These are phyloP conservation scores for Drosophila elegans DNA, from an alignment of 1,140 invertebrate species.

Conservation along the genomic window DNA sequence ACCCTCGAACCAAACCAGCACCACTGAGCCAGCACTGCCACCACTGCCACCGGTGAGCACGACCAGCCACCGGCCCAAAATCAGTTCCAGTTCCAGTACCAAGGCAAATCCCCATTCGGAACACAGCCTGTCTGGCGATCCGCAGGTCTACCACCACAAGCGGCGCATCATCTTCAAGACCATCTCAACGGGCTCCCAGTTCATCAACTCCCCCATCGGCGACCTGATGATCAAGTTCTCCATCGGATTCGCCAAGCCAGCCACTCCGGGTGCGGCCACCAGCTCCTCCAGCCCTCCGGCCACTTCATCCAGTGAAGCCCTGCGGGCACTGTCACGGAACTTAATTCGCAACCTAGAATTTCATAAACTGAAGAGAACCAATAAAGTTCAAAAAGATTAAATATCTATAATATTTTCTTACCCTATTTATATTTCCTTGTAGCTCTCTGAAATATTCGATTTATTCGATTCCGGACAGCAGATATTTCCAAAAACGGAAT, in stretches of 20 bases:
- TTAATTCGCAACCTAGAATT: slow-evolving; percentile 55
- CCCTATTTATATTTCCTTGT: too few species aligned
- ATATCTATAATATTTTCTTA: background rate
- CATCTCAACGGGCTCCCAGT: slow-evolving; percentile 75
- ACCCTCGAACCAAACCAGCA: slow-evolving; percentile 26
- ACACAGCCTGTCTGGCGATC: slow-evolving; percentile 40
- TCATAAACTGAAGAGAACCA: slow-evolving; percentile 52
- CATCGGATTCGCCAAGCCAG: slow-evolving; percentile 71
- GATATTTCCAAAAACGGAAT: too few species aligned
- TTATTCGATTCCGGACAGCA: too few species aligned
- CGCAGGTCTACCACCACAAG: slow-evolving; percentile 69
- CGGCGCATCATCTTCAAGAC: slow-evolving; percentile 76
- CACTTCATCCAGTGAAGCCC: slow-evolving; percentile 42
- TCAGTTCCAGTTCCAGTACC: background rate
- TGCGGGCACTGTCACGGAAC: slow-evolving; percentile 58
- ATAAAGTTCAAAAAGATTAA: slow-evolving; percentile 50
- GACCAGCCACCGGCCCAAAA: slow-evolving; percentile 16
- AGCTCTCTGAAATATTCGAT: too few species aligned
- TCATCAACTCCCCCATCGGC: slow-evolving; percentile 72
- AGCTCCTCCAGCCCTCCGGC: background rate
- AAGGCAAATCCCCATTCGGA: slow-evolving; percentile 7
- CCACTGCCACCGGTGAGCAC: background rate
- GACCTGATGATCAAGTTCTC: slow-evolving; percentile 81
- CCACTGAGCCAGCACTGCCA: slow-evolving; percentile 20
- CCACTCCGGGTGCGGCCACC: background rate